Evolutionary conservation across 2,113 vertebrate species (phyloP), one percentile per base, ranked within the genome.

Genomic region (Thalassarche chlororhynchos): DNA sequence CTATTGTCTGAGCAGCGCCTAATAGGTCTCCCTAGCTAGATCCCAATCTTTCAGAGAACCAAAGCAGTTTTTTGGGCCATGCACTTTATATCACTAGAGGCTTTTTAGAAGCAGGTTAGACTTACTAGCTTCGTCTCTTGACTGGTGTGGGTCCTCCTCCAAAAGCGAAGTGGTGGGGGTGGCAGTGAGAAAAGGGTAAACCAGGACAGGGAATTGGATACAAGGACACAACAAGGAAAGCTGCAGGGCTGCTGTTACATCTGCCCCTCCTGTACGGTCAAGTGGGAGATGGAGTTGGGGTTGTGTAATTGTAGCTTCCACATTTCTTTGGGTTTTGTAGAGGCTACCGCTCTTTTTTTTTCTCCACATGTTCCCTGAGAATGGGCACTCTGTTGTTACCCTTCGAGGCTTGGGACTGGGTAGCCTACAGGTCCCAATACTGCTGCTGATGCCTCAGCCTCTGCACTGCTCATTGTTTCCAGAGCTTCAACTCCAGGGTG

Each of bases 381-480:
- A 19, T 26, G 20, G n/a, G 29, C 4, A 13, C 8, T 42, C 42
- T 55, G 6, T 62, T 82, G 29, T 77, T 58, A 61, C 11, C 23
- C 5, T 64, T 62, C 32, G 5, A 19, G 23, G 4, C 47, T 36
- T 71, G 25, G 42, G 34, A 71, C 17, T 2, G 7, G 0, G 1
- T 69, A 26, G 24, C 11, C 12, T 81, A 1, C 34, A 54, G 14
- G 19, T 66, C 19, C 8, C 29, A 36, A 1, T 28, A 24, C 49
- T 42, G n/a, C 52, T 83, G 34, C 31, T 52, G 9, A 2, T 44
- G 25, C 19, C 29, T 71, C 38, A 26, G 38, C 38, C 25, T 82
- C 55, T 42, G 28, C 29, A 4, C 29, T 32, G 12, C 65, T 90
- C 25, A 25, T 31, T 84, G 12, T 79, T 91, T 68, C 36, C 47